phyloP scores from a whole-genome alignment of 1,140 invertebrate genomes.

The Sweltsa coloradensis region DNA sequence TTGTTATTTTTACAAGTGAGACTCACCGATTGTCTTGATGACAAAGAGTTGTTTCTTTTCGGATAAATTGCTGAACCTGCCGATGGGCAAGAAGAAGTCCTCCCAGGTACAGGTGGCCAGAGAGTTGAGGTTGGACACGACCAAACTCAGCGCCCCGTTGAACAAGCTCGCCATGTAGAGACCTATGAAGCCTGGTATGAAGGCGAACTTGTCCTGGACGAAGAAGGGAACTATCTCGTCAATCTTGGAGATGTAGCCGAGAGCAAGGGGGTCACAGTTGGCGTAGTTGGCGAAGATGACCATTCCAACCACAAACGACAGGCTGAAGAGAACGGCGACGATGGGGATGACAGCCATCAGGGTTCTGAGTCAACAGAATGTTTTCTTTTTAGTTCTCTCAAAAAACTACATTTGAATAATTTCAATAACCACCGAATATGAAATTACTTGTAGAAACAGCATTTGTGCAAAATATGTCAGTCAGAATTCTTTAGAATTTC shows the following conservation, averaged over 20 bases:
- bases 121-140: slow-evolving; percentile 76
- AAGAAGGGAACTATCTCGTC: slow-evolving; percentile 79
- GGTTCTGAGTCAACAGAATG: no score
- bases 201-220: slow-evolving; percentile 69
- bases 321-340: slow-evolving; percentile 60
- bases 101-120: slow-evolving; percentile 80
- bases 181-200: slow-evolving; percentile 69
- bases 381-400: no score
- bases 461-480: no score
- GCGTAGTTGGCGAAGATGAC: slow-evolving; percentile 74
- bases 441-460: no score
- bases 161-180: slow-evolving; percentile 81
- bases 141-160: slow-evolving; percentile 75
- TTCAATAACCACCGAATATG: no score
- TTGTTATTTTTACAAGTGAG: slow-evolving; percentile 18
- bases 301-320: slow-evolving; percentile 76
- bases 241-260: slow-evolving; percentile 58
- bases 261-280: slow-evolving; percentile 69
- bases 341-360: slow-evolving; percentile 64
- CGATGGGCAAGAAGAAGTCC: slow-evolving; percentile 64
- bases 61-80: slow-evolving; percentile 47
- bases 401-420: no score
- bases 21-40: slow-evolving; percentile 54
- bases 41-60: slow-evolving; percentile 57
- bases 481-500: no score